These are phyloP conservation scores for Leptatherina wallacei DNA, from an alignment of 2,797 vertebrate species.

Conservation along the genomic window DNA sequence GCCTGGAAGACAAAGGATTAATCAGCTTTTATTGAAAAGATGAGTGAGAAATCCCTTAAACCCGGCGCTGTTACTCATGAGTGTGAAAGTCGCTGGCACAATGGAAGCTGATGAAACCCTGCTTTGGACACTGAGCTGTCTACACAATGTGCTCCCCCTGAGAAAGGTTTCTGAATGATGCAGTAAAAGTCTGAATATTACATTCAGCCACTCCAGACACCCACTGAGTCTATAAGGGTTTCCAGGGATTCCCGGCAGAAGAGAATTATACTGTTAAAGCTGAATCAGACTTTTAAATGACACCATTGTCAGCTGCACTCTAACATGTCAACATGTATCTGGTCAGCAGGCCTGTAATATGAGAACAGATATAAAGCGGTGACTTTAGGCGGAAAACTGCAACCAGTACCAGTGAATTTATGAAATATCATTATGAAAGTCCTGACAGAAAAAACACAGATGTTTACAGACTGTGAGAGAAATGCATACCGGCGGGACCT, in stretches of 20 bases:
- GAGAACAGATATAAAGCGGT: neutral
- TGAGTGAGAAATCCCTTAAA: conserved; percentile 68
- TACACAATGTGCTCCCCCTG: conserved; percentile 18
- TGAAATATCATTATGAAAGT: neutral
- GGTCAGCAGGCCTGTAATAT: neutral
- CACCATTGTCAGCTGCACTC: neutral
- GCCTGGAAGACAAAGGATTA: conserved; percentile 56
- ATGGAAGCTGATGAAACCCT: conserved; percentile 36
- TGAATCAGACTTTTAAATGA: conserved; percentile 6
- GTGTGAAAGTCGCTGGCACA: conserved; percentile 38
- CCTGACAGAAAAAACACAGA: neutral
- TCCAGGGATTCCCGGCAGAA: conserved; percentile 31
- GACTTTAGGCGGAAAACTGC: neutral
- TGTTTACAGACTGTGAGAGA: neutral
- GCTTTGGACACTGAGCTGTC: conserved; percentile 15
- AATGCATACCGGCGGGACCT: neutral
- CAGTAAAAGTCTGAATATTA: conserved; percentile 21
- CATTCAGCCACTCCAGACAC: conserved; percentile 24
- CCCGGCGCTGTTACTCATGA: conserved; percentile 32
- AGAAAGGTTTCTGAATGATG: conserved; percentile 37
- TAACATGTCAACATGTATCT: neutral
- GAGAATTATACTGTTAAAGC: conserved; percentile 16
- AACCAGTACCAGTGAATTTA: neutral
- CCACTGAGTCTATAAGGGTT: conserved; percentile 24
- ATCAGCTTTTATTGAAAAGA: conserved; percentile 70